Percentiles rank a stretch among this genome's conserved stretches.
Conservation (phyloP, 2,888 invertebrate genomes). For the Perdita meconis region DNA sequence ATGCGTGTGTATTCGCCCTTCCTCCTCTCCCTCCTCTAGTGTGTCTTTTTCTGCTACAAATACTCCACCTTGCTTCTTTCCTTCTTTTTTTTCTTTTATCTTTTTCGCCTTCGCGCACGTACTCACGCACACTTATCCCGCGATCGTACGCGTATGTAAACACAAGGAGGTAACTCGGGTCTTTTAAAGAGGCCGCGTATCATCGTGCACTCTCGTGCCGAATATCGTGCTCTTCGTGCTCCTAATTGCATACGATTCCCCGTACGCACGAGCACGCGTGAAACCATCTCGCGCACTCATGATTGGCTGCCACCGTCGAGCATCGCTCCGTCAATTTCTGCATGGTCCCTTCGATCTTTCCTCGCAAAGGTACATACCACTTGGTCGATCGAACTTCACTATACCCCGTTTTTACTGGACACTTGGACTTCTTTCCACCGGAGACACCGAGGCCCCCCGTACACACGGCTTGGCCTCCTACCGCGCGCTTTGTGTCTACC, state of each 20-base stretch:
- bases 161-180: constrained; percentile 59
- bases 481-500: constrained; percentile 57
- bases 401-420: constrained; percentile 69
- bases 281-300: constrained; percentile 28
- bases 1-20: constrained; percentile 30
- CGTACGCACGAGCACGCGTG: constrained; percentile 14
- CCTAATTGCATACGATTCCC: constrained; percentile 39
- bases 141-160: constrained; percentile 63
- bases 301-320: constrained; percentile 64
- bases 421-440: constrained; percentile 38
- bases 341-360: constrained; percentile 70
- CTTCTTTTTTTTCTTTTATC: constrained; percentile 25
- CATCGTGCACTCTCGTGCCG: constrained; percentile 34
- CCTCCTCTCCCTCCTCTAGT: constrained; percentile 23
- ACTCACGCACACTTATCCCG: constrained; percentile 57
- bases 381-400: constrained; percentile 64
- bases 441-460: constrained; percentile 72
- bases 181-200: constrained; percentile 62
- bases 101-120: constrained; percentile 14
- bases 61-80: constrained; percentile 32
- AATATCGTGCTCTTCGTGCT: constrained; percentile 32
- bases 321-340: constrained; percentile 75
- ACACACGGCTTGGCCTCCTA: constrained; percentile 70
- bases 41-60: constrained; percentile 49
- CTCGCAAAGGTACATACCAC: constrained; percentile 42